phyloP scores from a whole-genome alignment of 2,113 vertebrate genomes.

The Pygathrix nemaeus region DNA sequence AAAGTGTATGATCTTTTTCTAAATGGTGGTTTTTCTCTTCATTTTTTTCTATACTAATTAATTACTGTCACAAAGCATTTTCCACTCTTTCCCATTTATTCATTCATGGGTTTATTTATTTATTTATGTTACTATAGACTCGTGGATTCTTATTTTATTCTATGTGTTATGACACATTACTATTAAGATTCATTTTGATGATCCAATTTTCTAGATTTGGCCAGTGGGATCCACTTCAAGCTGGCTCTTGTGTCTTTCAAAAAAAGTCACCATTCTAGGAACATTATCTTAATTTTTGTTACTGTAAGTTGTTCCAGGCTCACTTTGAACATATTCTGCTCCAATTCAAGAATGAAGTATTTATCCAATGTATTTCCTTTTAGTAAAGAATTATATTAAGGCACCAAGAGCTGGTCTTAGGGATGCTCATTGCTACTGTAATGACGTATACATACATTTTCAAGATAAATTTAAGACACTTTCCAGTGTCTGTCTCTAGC shows the following conservation, averaged over 20 bases:
- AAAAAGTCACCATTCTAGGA: background rate
- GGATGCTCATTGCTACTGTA: background rate
- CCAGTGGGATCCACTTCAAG: too few species aligned
- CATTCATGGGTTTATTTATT: background rate
- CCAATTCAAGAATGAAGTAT: background rate
- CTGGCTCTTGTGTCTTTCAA: background rate
- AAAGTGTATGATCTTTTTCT: background rate
- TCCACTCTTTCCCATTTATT: background rate
- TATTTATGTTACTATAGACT: background rate
- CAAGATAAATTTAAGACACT: background rate
- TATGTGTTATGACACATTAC: background rate
- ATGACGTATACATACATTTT: background rate
- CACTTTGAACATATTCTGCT: background rate
- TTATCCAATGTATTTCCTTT: background rate
- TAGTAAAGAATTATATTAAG: background rate
- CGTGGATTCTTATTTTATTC: background rate
- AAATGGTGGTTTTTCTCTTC: background rate
- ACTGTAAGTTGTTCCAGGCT: background rate
- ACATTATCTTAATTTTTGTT: background rate
- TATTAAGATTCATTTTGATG: background rate
- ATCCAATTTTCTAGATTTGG: background rate
- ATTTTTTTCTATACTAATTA: background rate
- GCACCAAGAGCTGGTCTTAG: background rate
- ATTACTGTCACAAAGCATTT: background rate
- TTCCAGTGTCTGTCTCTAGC: background rate